A percentile compares a stretch with the other conserved stretches of the same genome.
These are phyloP conservation scores for Crenuchus spilurus DNA, from an alignment of 2,797 vertebrate species.

Conservation along the genomic window DNA sequence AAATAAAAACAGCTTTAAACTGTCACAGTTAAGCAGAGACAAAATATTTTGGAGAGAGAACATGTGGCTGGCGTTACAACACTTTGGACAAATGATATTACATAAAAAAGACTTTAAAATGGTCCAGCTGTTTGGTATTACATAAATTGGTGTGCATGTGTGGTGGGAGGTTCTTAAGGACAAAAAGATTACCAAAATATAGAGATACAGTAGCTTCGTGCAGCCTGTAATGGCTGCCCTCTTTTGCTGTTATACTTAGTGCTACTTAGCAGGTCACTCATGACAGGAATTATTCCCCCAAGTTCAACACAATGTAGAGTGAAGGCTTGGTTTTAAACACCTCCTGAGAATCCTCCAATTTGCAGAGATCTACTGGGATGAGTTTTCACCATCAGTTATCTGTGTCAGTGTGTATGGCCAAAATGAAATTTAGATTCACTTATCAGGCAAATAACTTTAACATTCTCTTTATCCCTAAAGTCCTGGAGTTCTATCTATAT, in stretches of 20 bases:
- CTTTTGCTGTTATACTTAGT: slow-evolving; percentile 30
- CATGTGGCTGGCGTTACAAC: slow-evolving; percentile 15
- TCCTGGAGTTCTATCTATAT: slow-evolving; percentile 23
- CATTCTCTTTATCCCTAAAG: slow-evolving; percentile 12
- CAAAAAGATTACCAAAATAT: neutral
- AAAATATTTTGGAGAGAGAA: slow-evolving; percentile 27
- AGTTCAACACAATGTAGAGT: neutral
- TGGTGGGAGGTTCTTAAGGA: neutral
- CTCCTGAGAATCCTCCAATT: slow-evolving; percentile 43
- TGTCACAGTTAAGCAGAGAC: neutral
- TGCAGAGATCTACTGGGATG: slow-evolving; percentile 38
- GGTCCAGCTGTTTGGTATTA: slow-evolving; percentile 61
- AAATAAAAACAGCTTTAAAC: neutral
- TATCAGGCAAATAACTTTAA: slow-evolving; percentile 10
- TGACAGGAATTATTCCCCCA: slow-evolving; percentile 23
- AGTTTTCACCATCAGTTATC: slow-evolving; percentile 38
- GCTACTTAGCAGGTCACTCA: slow-evolving; percentile 42
- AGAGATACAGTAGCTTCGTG: neutral
- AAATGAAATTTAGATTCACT: slow-evolving; percentile 21
- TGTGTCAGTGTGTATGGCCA: slow-evolving; percentile 9
- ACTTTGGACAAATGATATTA: slow-evolving; percentile 23
- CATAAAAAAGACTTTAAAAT: slow-evolving; percentile 37
- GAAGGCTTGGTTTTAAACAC: slow-evolving; percentile 20
- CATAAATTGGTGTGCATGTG: slow-evolving; percentile 37
- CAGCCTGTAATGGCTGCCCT: neutral